phyloP scores from a whole-genome alignment of 2,113 vertebrate genomes.

The Choloepus hoffmanni region DNA sequence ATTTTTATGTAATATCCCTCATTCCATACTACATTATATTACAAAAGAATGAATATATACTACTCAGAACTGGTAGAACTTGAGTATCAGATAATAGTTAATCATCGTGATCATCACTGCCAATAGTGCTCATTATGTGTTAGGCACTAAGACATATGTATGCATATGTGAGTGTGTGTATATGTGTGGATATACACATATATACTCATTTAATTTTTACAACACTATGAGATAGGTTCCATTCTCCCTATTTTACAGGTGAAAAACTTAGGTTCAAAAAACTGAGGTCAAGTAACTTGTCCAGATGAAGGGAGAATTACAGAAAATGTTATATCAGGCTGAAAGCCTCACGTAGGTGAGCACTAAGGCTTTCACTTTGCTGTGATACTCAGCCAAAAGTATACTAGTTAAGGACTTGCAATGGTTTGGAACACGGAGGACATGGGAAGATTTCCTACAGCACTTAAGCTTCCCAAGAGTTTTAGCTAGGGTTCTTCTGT shows the following conservation, averaged over 20 bases:
- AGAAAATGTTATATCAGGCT: not conserved
- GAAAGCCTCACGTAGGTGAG: not conserved
- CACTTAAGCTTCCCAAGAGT: not conserved
- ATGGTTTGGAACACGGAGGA: not conserved
- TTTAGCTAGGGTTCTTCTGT: not conserved
- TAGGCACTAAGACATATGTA: not conserved
- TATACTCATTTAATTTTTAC: not conserved
- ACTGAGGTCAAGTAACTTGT: not conserved
- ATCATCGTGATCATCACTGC: not conserved
- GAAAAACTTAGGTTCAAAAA: slow-evolving; percentile 7
- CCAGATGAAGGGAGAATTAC: slow-evolving; percentile 14
- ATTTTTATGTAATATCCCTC: slow-evolving; percentile 18
- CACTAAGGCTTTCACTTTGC: not conserved
- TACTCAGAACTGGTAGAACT: not conserved
- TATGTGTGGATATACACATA: not conserved
- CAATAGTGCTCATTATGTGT: not conserved
- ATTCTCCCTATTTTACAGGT: not conserved
- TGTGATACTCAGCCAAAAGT: not conserved
- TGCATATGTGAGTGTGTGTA: not conserved
- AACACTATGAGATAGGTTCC: not conserved
- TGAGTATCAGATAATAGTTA: not conserved
- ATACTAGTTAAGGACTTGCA: not conserved
- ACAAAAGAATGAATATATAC: slow-evolving; percentile 35
- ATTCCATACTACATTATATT: not conserved
- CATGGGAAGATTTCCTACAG: not conserved